Base-by-base conservation (phyloP, 2,888 invertebrate species). In the Drosophila falleni region DNA sequence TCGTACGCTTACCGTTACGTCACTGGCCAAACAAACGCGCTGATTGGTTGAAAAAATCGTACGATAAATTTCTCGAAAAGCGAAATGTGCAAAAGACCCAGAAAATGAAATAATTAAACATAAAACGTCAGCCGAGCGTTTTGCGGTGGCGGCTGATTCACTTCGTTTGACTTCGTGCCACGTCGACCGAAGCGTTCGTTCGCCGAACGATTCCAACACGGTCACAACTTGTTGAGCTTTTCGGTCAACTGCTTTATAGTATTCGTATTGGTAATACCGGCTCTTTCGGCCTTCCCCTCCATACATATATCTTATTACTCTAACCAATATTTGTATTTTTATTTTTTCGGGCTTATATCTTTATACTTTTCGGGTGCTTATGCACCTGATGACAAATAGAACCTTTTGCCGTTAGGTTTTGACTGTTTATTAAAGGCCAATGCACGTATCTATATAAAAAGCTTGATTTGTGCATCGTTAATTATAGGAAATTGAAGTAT, bases 11-110 rank as follows among this genome's bases (percentile, higher is more conserved):
- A 71, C 67, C 79, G 86, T 92, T 91, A 92, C 91, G 91, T 91
- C 92, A 91, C 78, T 85, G 80, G 81, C 80, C 78, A 89, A 88
- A 82, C 87, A 83, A 81, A 80, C 74, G 54, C 81, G 83, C 84
- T 90, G 90, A 92, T 92, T 92, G 92, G 92, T 83, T 73, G 78
- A 89, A 92, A 90, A 90, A 87, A 92, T 92, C 92, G 84, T 92
- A 92, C 92, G 92, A 92, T 90, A 87, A 85, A 88, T 83, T 90
- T 83, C 87, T 89, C 86, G 83, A 1, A 81, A 78, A 81, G 74
- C 88, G 63, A 81, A 79, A 81, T 68, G 72, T 72, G 75, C 71
- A 71, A 71, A 81, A 80, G 73, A 75, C 82, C 79, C 79, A 88
- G 81, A 82, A 87, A 88, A 72, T 62, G 62, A 80, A 76, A 82